A percentile compares a stretch with the other conserved stretches of the same genome.
These are phyloP conservation scores for Andrena bucephala DNA, from an alignment of 2,888 invertebrate species.

Conservation along the genomic window DNA sequence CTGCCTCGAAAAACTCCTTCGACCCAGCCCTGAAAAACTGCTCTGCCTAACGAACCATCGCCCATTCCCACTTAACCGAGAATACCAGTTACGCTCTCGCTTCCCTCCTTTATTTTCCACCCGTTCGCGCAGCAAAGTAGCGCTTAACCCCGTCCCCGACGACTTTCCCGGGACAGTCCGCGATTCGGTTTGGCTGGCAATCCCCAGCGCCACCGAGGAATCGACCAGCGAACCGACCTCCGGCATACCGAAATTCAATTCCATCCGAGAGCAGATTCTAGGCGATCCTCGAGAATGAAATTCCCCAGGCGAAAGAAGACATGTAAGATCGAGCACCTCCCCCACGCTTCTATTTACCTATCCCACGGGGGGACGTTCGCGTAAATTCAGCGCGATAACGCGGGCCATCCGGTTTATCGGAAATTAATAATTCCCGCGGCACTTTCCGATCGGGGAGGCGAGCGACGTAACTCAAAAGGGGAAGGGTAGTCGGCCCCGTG, in stretches of 20 bases:
- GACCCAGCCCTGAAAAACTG: conserved; percentile 78
- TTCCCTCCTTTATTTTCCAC: conserved; percentile 10
- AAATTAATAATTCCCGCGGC: conserved; percentile 33
- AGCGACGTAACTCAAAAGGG: conserved; percentile 25
- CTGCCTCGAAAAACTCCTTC: conserved; percentile 77
- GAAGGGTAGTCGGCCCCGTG: conserved; percentile 10
- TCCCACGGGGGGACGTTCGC: neutral
- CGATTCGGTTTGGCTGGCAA: neutral
- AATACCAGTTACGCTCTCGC: conserved; percentile 71
- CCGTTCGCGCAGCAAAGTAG: neutral
- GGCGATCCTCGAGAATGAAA: neutral
- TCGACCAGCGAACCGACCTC: too few species aligned
- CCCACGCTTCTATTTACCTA: neutral
- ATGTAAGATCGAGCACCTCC: neutral
- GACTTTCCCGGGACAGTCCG: neutral
- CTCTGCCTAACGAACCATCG: conserved; percentile 83
- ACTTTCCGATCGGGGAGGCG: conserved; percentile 5
- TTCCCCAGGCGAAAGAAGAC: neutral
- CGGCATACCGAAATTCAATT: too few species aligned
- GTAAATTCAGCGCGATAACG: conserved; percentile 21
- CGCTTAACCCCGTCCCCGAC: neutral
- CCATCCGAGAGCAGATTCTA: neutral
- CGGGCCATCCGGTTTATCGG: conserved; percentile 15
- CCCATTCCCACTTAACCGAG: conserved; percentile 79
- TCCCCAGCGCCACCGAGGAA: too few species aligned